phyloP scores from a whole-genome alignment of 2,797 vertebrate genomes.

The Pseudomugil tenellus region DNA sequence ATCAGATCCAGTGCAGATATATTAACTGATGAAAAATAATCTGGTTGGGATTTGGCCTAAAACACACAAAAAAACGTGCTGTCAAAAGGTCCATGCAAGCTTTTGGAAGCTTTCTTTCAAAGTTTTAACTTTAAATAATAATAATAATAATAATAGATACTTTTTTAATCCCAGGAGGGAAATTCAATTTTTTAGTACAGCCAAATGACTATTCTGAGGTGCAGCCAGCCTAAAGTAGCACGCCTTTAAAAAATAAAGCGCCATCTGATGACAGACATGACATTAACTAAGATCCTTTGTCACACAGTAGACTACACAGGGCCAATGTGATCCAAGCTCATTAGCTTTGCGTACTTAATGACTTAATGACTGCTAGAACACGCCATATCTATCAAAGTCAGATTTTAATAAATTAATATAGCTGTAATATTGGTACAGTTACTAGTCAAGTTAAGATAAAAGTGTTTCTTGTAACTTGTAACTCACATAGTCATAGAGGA shows the following conservation, averaged over 20 bases:
- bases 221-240: too few species aligned
- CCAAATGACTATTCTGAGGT: too few species aligned
- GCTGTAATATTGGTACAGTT: neutral
- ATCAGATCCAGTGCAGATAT: too few species aligned
- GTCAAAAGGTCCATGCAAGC: conserved; percentile 1
- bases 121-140: neutral
- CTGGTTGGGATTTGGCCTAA: too few species aligned
- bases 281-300: neutral
- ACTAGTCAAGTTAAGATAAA: neutral
- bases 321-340: neutral
- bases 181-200: too few species aligned
- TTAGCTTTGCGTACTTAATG: neutral
- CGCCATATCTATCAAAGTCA: too few species aligned
- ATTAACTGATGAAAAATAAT: too few species aligned
- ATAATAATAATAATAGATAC: too few species aligned
- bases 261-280: neutral
- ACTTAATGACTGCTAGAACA: neutral
- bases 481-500: neutral
- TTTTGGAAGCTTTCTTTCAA: neutral
- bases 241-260: too few species aligned
- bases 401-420: too few species aligned
- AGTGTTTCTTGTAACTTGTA: neutral
- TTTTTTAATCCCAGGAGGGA: too few species aligned
- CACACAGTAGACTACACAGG: neutral
- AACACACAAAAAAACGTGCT: neutral